Base-by-base conservation (phyloP, 2,888 invertebrate genomes). In the Thymelicus acteon region DNA sequence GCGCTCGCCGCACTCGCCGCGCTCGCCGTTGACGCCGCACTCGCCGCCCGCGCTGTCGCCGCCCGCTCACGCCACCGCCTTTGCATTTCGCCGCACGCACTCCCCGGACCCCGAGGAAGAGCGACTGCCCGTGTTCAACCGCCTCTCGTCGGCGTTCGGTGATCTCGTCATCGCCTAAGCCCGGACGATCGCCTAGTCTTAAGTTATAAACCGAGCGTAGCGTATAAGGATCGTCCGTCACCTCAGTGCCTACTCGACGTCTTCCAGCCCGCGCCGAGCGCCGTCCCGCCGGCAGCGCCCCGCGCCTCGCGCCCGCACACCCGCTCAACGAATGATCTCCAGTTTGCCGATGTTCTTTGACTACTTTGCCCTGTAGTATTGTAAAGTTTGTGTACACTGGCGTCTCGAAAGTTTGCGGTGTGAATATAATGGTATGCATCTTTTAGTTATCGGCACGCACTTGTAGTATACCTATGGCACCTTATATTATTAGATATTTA, bases 81-180 rank as follows among this genome's bases (percentile, higher is more conserved):
- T 83, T 84, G 94, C 86, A 77, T 94, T 84, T 92, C 94, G 85
- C 82, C 94, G 80, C 85, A 79, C 89, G 77, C 88, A 81, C 75
- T 89, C 88, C 58, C 91, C 93, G 49, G 95, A 94, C 62, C 94
- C 94, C 47, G 95, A 95, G 73, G 96, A 96, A 74, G 95, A 95
- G 65, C 94, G 97, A 80, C 95, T 97, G 86, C 97, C 97, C 60
- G 97, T 97, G 48, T 97, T 97, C 94, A 93, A 92, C 83, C 92
- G 93, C 75, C 88, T 93, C 75, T 87, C 92, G 67, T 90, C 91
- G 72, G 93, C 92, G 74, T 91, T 93, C 82, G 92, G 92, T 76
- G 93, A 93, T 81, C 93, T 93, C 82, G 85, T 93, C 80, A 92
- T 93, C 85, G 93, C 90, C 87, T 93, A 91, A 82, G 76, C 79